phyloP scores from a whole-genome alignment of 1,140 invertebrate species.

The Musca domestica region DNA sequence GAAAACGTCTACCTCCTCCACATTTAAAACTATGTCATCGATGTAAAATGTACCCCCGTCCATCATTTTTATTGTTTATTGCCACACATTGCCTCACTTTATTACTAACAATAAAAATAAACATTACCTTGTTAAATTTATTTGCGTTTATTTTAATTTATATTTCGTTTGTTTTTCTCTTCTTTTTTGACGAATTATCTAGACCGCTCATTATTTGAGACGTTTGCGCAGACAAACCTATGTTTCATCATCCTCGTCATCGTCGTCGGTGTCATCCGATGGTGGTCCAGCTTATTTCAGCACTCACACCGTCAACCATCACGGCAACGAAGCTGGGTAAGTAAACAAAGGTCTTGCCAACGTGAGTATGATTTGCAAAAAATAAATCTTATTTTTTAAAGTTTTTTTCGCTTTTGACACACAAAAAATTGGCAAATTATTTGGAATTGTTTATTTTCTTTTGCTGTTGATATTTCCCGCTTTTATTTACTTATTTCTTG shows the following conservation, averaged over 20 bases:
- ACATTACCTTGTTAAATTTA: too few species aligned
- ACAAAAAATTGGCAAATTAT: neutral
- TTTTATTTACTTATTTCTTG: neutral
- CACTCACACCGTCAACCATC: slow-evolving; percentile 13
- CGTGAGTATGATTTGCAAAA: neutral
- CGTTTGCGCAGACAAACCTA: slow-evolving; percentile 42
- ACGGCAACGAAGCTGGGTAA: neutral
- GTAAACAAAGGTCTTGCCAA: neutral
- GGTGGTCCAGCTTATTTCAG: slow-evolving; percentile 26
- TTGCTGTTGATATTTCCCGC: neutral
- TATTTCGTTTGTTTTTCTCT: too few species aligned
- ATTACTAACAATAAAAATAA: too few species aligned
- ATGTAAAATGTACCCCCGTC: too few species aligned
- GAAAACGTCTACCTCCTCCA: too few species aligned
- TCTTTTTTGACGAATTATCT: neutral
- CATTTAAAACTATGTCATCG: too few species aligned
- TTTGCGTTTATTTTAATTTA: too few species aligned
- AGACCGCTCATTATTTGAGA: slow-evolving; percentile 36
- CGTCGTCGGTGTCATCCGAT: slow-evolving; percentile 32
- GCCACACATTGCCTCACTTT: too few species aligned
- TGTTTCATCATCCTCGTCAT: slow-evolving; percentile 32
- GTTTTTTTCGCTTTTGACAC: neutral
- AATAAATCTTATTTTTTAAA: neutral
- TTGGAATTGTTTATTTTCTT: neutral
- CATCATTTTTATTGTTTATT: too few species aligned